phyloP scores from a whole-genome alignment of 2,888 invertebrate species.

The Chamaedrilus cognettii region DNA sequence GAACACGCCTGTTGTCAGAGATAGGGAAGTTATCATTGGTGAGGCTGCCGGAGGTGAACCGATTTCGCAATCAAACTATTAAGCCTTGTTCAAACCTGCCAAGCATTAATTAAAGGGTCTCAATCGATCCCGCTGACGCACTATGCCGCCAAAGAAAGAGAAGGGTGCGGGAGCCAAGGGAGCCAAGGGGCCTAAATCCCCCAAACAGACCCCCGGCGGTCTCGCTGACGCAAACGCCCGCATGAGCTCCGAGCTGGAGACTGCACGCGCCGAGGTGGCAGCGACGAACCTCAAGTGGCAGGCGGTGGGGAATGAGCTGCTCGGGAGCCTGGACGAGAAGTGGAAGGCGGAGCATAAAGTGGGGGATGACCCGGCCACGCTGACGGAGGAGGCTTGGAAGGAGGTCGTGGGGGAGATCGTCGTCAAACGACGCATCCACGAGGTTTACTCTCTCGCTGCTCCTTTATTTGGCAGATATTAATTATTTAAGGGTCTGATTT shows the following conservation, averaged over 20 bases:
- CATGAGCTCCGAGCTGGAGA: slow-evolving; percentile 23
- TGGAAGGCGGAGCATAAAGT: slow-evolving; percentile 23
- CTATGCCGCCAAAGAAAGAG: slow-evolving; percentile 13
- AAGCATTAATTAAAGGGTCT: background rate
- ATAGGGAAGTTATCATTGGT: too few species aligned
- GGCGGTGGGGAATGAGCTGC: slow-evolving; percentile 13
- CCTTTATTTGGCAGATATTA: too few species aligned
- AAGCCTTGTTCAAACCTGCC: too few species aligned
- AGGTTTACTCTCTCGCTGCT: background rate
- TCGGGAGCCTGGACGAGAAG: slow-evolving; percentile 23
- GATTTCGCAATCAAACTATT: too few species aligned
- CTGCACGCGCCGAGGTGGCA: slow-evolving; percentile 19
- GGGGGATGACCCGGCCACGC: slow-evolving; percentile 8
- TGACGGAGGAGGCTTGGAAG: slow-evolving; percentile 9
- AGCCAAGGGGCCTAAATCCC: background rate
- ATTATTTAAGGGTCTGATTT: too few species aligned
- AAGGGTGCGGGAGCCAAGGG: background rate
- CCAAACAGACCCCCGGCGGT: background rate
- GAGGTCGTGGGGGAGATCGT: slow-evolving; percentile 24
- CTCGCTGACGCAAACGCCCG: slow-evolving; percentile 28
- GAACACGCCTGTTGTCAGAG: too few species aligned
- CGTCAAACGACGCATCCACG: slow-evolving; percentile 18
- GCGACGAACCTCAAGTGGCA: slow-evolving; percentile 15
- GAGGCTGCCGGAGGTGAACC: too few species aligned
- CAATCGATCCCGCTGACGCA: too few species aligned